Conservation (phyloP, 2,888 invertebrate species). For the Azorinus chamasolen region DNA sequence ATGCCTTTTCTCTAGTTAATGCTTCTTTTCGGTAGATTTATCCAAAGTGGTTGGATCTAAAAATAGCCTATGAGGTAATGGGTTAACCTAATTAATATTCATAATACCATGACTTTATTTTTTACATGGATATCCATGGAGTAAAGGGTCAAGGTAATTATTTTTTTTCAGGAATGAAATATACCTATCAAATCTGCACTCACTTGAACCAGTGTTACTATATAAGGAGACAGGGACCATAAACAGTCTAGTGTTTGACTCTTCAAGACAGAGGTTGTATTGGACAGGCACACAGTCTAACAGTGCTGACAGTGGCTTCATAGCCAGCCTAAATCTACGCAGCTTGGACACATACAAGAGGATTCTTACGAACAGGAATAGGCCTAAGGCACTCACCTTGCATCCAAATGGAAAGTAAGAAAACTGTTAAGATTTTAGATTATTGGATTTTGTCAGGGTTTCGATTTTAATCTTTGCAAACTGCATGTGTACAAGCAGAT, state of each 20-base stretch:
- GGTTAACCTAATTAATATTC: too few species aligned
- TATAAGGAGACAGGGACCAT: conserved; percentile 65
- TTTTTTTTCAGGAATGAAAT: conserved; percentile 69
- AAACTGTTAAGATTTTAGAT: too few species aligned
- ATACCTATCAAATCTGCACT: conserved; percentile 66
- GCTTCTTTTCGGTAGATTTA: too few species aligned
- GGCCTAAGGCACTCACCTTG: conserved; percentile 73
- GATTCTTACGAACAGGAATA: conserved; percentile 67
- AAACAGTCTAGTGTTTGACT: conserved; percentile 71
- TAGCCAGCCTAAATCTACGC: conserved; percentile 71
- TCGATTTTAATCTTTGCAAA: too few species aligned
- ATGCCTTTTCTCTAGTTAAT: too few species aligned
- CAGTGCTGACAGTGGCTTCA: conserved; percentile 64
- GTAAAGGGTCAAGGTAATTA: too few species aligned
- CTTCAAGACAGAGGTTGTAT: conserved; percentile 70
- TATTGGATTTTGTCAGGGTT: too few species aligned
- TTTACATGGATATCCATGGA: too few species aligned
- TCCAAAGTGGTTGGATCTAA: too few species aligned
- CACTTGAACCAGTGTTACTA: conserved; percentile 67
- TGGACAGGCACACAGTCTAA: conserved; percentile 69
- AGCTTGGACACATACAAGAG: conserved; percentile 64
- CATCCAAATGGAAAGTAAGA: conserved; percentile 75
- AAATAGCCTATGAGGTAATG: too few species aligned
- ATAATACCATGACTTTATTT: too few species aligned
- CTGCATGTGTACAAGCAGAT: too few species aligned